Conservation (phyloP, 2,113 vertebrate genomes). For the Podilymbus podiceps region DNA sequence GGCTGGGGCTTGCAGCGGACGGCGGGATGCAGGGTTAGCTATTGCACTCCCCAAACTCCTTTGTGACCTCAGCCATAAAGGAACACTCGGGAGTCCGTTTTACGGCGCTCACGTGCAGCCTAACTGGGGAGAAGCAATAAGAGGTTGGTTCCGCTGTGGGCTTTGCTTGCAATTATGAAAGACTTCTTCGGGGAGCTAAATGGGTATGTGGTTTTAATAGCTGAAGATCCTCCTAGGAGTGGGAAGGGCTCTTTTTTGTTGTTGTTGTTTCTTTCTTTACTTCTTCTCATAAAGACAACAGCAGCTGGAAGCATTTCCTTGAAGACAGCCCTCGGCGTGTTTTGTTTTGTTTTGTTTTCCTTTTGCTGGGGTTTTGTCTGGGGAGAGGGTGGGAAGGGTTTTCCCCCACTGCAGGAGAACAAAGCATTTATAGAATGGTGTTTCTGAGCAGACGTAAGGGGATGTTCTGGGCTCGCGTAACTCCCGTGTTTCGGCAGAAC, state of each 20-base stretch:
- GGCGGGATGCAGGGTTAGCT: neutral
- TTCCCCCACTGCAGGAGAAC: neutral
- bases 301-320: constrained; percentile 28
- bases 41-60: neutral
- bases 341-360: no score
- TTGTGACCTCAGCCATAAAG: neutral
- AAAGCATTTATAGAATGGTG: neutral
- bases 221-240: neutral
- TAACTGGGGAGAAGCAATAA: constrained; percentile 5
- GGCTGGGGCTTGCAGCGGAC: accelerated
- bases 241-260: neutral
- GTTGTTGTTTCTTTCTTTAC: constrained; percentile 11
- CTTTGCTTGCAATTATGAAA: constrained; percentile 49
- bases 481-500: neutral
- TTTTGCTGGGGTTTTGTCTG: neutral
- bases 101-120: neutral
- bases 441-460: neutral
- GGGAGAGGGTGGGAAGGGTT: neutral
- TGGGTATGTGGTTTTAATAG: constrained; percentile 47
- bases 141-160: neutral
- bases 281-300: constrained; percentile 51
- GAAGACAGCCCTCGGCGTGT: neutral
- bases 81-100: neutral
- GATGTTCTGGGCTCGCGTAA: neutral
- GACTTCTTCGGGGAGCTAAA: constrained; percentile 19